Percentiles rank a stretch among this genome's conserved stretches.
Evolutionary conservation across 2,797 vertebrate species (phyloP).

Genomic region (Betta splendens): DNA sequence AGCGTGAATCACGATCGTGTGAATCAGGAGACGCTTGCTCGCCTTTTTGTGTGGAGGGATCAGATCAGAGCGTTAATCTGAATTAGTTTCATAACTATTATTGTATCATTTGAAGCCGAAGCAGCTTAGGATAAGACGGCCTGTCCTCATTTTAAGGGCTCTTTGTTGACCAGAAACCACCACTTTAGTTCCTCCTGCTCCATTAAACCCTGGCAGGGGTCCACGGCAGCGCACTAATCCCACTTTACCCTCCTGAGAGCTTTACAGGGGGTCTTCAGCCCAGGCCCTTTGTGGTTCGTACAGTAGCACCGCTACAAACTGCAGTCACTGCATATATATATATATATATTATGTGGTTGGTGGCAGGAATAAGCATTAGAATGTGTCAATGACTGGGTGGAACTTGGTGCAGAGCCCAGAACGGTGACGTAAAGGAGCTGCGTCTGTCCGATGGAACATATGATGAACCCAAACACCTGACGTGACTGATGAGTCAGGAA

Average conservation of each 20-base stretch:
- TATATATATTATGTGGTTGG: too few species aligned
- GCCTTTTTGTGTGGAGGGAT: slow-evolving; percentile 34
- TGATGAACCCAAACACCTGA: not conserved
- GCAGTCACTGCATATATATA: slow-evolving; percentile 23
- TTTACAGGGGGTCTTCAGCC: slow-evolving; percentile 56
- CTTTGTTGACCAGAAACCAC: slow-evolving; percentile 59
- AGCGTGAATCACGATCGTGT: slow-evolving; percentile 28
- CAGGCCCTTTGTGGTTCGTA: slow-evolving; percentile 11
- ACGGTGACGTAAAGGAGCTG: not conserved
- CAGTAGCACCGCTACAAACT: slow-evolving; percentile 14
- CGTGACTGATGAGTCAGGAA: not conserved
- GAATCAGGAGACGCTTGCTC: slow-evolving; percentile 30
- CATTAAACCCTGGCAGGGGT: slow-evolving; percentile 72
- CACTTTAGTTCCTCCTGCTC: slow-evolving; percentile 71
- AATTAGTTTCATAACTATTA: slow-evolving; percentile 55
- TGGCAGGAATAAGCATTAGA: slow-evolving; percentile 13
- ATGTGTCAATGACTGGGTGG: slow-evolving; percentile 11
- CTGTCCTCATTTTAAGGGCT: slow-evolving; percentile 69
- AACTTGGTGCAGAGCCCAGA: slow-evolving; percentile 3
- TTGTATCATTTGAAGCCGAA: slow-evolving; percentile 54
- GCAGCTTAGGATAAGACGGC: slow-evolving; percentile 66
- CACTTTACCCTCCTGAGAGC: slow-evolving; percentile 71
- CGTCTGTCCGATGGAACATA: not conserved
- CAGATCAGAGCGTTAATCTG: slow-evolving; percentile 64
- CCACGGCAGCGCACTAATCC: slow-evolving; percentile 69